Percentiles rank a stretch among this genome's conserved stretches.
Conservation (phyloP, 1,140 invertebrate species). For the Druon quercuslanigerum region DNA sequence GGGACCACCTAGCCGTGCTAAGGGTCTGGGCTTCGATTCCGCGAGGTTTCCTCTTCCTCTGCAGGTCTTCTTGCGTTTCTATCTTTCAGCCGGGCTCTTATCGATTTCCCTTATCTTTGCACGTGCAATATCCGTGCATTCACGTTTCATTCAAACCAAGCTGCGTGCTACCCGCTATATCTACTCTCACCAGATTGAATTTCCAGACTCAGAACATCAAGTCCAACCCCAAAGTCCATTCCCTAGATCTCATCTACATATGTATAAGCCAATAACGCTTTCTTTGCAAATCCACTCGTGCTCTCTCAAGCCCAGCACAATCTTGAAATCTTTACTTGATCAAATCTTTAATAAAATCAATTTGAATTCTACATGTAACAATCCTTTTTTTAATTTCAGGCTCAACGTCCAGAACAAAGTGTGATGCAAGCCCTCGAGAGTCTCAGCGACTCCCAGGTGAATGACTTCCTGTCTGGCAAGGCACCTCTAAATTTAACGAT, state of each 20-base stretch:
- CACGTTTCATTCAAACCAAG: constrained; percentile 34
- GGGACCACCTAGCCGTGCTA: constrained; percentile 61
- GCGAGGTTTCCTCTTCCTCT: constrained; percentile 72
- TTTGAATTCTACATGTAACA: neutral
- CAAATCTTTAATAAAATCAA: too few relatives aligned
- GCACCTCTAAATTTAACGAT: constrained; percentile 95
- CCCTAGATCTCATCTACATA: neutral
- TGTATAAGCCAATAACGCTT: neutral
- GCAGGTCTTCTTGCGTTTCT: constrained; percentile 72
- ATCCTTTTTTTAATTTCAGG: constrained; percentile 79
- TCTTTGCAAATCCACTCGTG: neutral
- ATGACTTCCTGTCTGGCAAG: constrained; percentile 95
- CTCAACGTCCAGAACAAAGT: constrained; percentile 92
- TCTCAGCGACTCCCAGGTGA: constrained; percentile 92
- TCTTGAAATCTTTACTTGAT: too few relatives aligned
- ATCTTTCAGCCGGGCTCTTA: constrained; percentile 56
- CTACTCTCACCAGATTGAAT: constrained; percentile 34
- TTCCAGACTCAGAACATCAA: constrained; percentile 3
- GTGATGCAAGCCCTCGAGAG: constrained; percentile 96
- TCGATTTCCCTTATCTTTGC: constrained; percentile 68
- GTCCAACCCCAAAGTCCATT: neutral
- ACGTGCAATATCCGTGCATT: constrained; percentile 42
- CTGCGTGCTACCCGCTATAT: constrained; percentile 11
- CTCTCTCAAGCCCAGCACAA: neutral
- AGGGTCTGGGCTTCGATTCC: constrained; percentile 68